Percentiles rank a stretch among this genome's conserved stretches.
Evolutionary conservation across 2,888 invertebrate species (phyloP).

Genomic region (Hermodice carunculata): DNA sequence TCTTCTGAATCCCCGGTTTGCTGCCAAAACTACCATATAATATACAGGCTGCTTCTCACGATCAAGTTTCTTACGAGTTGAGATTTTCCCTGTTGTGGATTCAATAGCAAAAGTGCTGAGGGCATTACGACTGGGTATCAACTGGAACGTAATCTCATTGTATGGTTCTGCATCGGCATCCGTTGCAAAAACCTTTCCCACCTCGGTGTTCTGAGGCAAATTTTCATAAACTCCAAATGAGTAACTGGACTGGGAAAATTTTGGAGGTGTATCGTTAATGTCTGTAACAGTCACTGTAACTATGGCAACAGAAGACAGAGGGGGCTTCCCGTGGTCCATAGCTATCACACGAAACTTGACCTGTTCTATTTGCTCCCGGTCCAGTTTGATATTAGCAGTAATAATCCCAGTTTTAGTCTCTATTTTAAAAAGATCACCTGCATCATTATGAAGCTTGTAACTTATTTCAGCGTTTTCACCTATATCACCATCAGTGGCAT

Average conservation of each 20-base stretch:
- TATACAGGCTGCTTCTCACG: slow-evolving; percentile 21
- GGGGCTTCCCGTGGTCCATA: slow-evolving; percentile 85
- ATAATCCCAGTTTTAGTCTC: slow-evolving; percentile 74
- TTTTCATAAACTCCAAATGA: slow-evolving; percentile 39
- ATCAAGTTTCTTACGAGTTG: slow-evolving; percentile 8
- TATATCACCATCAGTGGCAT: slow-evolving; percentile 83
- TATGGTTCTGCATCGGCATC: slow-evolving; percentile 18
- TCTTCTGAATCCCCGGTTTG: slow-evolving; percentile 14
- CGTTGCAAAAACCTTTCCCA: slow-evolving; percentile 18
- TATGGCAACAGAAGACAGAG: slow-evolving; percentile 88
- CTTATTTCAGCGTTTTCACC: slow-evolving; percentile 86
- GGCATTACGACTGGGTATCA: slow-evolving; percentile 1
- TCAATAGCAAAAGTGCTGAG: slow-evolving; percentile 8
- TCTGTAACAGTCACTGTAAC: slow-evolving; percentile 64
- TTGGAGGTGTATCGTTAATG: slow-evolving; percentile 38
- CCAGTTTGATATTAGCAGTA: slow-evolving; percentile 32
- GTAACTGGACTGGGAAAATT: slow-evolving; percentile 31
- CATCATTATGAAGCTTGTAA: slow-evolving; percentile 83
- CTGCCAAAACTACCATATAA: slow-evolving; percentile 17
- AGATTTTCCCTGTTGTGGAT: slow-evolving; percentile 10
- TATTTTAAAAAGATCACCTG: slow-evolving; percentile 89
- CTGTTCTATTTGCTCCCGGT: slow-evolving; percentile 69
- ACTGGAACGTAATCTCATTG: slow-evolving; percentile 9
- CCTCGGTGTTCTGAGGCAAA: slow-evolving; percentile 12
- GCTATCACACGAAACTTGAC: slow-evolving; percentile 78